phyloP scores from a whole-genome alignment of 2,888 invertebrate genomes.

The Yponomeuta cagnagella region DNA sequence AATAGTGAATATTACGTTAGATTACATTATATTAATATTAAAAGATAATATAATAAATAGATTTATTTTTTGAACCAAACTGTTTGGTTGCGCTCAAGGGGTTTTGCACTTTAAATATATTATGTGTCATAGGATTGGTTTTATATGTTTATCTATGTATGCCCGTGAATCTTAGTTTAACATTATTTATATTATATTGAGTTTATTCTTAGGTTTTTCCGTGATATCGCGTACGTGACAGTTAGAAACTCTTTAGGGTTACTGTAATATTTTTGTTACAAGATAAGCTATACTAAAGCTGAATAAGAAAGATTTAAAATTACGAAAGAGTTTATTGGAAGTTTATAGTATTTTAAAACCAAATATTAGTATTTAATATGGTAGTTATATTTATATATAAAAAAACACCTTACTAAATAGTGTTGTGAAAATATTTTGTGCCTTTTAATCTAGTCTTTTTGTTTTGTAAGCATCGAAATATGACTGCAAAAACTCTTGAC shows the following conservation, averaged over 20 bases:
- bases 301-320: background rate
- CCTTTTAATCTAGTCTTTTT: conserved; percentile 57
- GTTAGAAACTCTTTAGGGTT: background rate
- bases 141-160: background rate
- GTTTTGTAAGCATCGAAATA: conserved; percentile 12
- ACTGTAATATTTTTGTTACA: conserved; percentile 17
- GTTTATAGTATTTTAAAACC: conserved; percentile 55
- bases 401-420: conserved; percentile 7
- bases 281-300: background rate
- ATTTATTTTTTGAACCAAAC: background rate
- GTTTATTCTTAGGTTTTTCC: background rate
- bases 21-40: background rate
- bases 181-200: background rate
- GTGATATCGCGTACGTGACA: background rate
- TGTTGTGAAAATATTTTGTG: conserved; percentile 33
- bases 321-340: conserved; percentile 26
- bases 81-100: conserved; percentile 4
- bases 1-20: conserved; percentile 30
- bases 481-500: conserved; percentile 10
- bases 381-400: conserved; percentile 16
- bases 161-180: background rate
- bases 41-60: background rate
- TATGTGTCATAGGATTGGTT: conserved; percentile 9
- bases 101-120: conserved; percentile 11
- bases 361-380: conserved; percentile 29